Conservation (phyloP, 2,888 invertebrate species). For the Kuschelorhynchus macadamiae region DNA sequence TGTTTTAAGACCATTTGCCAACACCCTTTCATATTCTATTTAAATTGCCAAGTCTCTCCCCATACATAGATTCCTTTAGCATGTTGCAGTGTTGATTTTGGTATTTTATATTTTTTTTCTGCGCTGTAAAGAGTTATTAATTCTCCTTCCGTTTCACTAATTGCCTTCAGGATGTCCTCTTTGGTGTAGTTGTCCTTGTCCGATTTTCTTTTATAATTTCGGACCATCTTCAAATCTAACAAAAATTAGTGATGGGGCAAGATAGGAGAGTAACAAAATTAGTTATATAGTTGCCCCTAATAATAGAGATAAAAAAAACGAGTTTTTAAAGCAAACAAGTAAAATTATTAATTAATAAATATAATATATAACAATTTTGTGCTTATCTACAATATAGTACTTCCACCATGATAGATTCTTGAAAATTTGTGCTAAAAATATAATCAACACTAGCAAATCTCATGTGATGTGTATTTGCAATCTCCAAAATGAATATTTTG, state of each 20-base stretch:
- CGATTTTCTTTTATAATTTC: constrained; percentile 15
- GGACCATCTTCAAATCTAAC: constrained; percentile 8
- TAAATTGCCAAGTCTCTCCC: constrained; percentile 19
- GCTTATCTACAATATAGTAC: too few relatives aligned
- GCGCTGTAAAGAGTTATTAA: constrained; percentile 15
- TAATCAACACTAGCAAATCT: too few relatives aligned
- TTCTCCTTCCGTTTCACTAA: constrained; percentile 7
- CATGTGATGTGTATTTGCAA: too few relatives aligned
- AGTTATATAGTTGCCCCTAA: too few relatives aligned
- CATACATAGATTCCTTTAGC: constrained; percentile 9
- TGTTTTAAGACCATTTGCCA: constrained; percentile 3
- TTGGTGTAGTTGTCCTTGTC: constrained; percentile 2
- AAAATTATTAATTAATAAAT: too few relatives aligned
- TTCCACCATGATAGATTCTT: too few relatives aligned
- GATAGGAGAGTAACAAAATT: too few relatives aligned
- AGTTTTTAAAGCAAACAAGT: too few relatives aligned
- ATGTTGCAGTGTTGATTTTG: constrained; percentile 17
- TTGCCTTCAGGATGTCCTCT: constrained; percentile 9
- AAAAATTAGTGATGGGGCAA: background rate
- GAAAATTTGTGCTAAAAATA: too few relatives aligned
- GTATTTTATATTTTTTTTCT: constrained; percentile 23
- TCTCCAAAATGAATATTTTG: too few relatives aligned
- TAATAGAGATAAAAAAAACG: too few relatives aligned
- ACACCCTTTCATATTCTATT: constrained; percentile 25
- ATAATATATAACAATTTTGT: too few relatives aligned